Evolutionary conservation across 2,113 vertebrate species (phyloP).

Genomic region (Paramormyrops kingsleyae): DNA sequence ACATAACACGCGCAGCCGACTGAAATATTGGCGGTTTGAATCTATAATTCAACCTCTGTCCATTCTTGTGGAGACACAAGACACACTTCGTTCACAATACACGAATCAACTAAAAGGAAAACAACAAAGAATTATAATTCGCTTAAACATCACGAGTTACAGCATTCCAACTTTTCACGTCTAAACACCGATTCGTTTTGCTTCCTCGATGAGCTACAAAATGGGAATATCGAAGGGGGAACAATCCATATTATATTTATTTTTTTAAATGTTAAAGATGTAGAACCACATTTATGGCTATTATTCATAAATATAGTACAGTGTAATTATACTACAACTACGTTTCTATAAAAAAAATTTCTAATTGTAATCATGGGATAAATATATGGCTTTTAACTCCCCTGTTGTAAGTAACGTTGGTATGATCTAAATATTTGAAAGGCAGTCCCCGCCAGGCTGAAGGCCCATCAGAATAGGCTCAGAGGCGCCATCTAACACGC

Average conservation of each 20-base stretch:
- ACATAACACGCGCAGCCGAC: neutral
- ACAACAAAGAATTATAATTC: neutral
- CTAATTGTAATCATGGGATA: neutral
- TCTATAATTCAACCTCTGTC: neutral
- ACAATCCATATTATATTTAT: neutral
- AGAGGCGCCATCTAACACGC: constrained; percentile 7
- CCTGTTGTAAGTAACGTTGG: neutral
- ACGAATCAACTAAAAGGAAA: neutral
- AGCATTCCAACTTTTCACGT: neutral
- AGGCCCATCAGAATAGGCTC: neutral
- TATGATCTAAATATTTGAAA: constrained; percentile 21
- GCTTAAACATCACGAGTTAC: neutral
- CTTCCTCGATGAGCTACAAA: neutral
- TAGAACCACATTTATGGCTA: neutral
- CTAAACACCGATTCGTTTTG: neutral
- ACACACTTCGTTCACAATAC: neutral
- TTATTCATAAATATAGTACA: neutral
- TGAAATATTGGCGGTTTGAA: neutral
- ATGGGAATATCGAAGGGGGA: neutral
- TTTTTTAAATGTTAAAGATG: neutral
- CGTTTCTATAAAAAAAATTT: neutral
- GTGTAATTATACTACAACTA: neutral
- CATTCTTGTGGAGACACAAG: neutral
- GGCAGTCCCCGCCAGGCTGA: constrained; percentile 9
- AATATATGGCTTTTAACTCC: neutral